Percentiles rank a stretch among this genome's conserved stretches.
phyloP scores from a whole-genome alignment of 2,113 vertebrate species.

The Micromys minutus region DNA sequence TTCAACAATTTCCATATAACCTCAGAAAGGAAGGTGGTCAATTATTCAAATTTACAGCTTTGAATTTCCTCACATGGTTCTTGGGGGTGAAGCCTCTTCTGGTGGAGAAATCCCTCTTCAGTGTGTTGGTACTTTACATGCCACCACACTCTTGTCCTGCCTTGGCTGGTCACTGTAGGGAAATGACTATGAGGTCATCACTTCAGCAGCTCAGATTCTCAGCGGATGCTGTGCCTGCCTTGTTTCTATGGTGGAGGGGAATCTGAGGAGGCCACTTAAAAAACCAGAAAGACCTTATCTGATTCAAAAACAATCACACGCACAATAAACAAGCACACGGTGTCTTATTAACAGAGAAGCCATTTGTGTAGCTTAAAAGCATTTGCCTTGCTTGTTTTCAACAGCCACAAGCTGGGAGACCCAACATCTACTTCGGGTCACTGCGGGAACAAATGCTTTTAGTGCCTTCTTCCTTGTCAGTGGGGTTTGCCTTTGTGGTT shows the following conservation, averaged over 20 bases:
- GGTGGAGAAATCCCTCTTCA: neutral
- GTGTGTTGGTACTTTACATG: neutral
- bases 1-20: slow-evolving; percentile 52
- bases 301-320: neutral
- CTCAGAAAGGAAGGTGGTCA: slow-evolving; percentile 40
- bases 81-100: slow-evolving; percentile 18
- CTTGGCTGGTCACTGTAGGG: neutral
- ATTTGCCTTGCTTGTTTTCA: slow-evolving; percentile 15
- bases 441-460: neutral
- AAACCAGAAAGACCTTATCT: neutral
- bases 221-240: neutral
- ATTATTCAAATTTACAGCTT: neutral
- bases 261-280: neutral
- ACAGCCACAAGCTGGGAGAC: slow-evolving; percentile 3
- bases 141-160: neutral
- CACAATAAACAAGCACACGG: neutral
- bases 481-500: neutral
- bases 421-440: neutral
- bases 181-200: slow-evolving; percentile 69
- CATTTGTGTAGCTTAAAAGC: neutral
- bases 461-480: neutral
- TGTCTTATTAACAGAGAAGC: neutral
- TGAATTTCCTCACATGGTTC: slow-evolving; percentile 55
- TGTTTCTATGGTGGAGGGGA: slow-evolving; percentile 34
- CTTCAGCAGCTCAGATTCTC: neutral